phyloP scores from a whole-genome alignment of 2,797 vertebrate species.

The Emys orbicularis region DNA sequence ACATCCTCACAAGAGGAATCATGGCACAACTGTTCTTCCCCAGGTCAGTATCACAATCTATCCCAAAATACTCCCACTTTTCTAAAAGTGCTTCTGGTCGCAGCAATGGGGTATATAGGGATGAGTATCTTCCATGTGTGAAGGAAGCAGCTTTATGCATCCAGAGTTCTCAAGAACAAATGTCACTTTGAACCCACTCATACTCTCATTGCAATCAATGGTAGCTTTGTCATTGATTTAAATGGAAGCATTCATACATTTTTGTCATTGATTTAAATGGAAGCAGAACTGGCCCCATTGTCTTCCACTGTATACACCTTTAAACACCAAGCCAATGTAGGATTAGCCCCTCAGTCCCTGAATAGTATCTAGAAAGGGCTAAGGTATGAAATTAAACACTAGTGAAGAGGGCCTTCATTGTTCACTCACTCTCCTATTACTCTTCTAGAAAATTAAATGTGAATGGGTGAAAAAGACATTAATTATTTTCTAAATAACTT shows the following conservation, averaged over 20 bases:
- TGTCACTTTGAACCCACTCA: not conserved
- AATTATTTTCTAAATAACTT: not conserved
- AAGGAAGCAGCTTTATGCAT: not conserved
- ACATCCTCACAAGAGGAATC: not conserved
- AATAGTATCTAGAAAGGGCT: not conserved
- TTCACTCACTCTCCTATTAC: not conserved
- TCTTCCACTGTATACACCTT: not conserved
- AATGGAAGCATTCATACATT: not conserved
- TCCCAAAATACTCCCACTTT: not conserved
- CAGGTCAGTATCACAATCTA: not conserved
- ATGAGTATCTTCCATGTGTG: rapidly evolving
- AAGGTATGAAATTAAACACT: not conserved
- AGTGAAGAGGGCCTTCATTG: not conserved
- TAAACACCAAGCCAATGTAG: not conserved
- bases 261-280: not conserved
- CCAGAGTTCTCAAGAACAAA: not conserved
- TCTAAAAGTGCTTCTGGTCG: not conserved
- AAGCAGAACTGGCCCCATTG: not conserved
- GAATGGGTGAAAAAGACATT: not conserved
- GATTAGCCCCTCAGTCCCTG: not conserved
- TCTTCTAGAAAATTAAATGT: not conserved
- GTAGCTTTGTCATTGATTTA: not conserved
- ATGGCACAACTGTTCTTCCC: not conserved
- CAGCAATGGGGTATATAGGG: not conserved
- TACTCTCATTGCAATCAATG: not conserved